phyloP scores from a whole-genome alignment of 2,113 vertebrate species.

The Paradoxurus hermaphroditus region DNA sequence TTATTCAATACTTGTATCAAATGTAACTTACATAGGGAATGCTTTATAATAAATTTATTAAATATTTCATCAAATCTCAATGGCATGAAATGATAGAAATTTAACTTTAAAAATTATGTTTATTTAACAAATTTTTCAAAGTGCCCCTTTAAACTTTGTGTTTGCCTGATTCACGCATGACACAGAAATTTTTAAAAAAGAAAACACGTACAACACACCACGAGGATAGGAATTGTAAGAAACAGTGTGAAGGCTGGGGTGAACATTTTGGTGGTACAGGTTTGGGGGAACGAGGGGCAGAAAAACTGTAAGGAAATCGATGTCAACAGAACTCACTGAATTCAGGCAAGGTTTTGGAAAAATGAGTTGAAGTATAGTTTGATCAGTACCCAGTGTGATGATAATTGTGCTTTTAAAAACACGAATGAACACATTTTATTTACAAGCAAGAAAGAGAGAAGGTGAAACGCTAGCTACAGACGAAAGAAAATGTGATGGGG shows the following conservation, averaged over 20 bases:
- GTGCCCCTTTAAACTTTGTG: neutral
- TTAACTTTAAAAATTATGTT: constrained; percentile 26
- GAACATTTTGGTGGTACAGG: neutral
- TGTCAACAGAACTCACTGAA: neutral
- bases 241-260: neutral
- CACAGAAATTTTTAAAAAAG: neutral
- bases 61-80: neutral
- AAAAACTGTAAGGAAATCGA: neutral
- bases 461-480: neutral
- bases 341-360: neutral
- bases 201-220: neutral
- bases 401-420: neutral
- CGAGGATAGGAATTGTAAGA: neutral
- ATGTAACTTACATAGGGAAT: neutral
- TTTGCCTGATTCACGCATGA: neutral
- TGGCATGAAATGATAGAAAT: constrained; percentile 12
- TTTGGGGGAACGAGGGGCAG: neutral
- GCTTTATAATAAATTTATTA: constrained; percentile 22
- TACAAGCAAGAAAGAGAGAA: constrained; percentile 10
- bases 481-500: neutral
- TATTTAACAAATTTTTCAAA: constrained; percentile 15
- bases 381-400: neutral
- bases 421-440: constrained; percentile 16
- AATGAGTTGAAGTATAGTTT: neutral
- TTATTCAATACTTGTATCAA: neutral